Percentiles rank a stretch among this genome's conserved stretches.
These are phyloP conservation scores for Sinonovacula constricta DNA, from an alignment of 1,140 invertebrate genomes.

Conservation along the genomic window DNA sequence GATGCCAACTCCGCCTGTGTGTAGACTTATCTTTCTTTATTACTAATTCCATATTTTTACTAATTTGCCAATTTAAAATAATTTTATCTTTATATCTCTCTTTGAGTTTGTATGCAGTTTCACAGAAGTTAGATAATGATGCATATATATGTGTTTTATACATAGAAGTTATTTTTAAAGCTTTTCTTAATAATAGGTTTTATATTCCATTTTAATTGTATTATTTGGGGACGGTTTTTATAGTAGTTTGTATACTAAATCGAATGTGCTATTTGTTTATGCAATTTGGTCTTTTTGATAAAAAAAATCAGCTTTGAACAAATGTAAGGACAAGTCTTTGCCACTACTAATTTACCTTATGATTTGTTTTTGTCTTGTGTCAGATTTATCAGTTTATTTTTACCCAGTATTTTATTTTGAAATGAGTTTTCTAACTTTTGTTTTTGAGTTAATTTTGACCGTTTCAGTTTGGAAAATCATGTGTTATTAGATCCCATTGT, in stretches of 20 bases:
- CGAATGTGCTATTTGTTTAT: conserved; percentile 31
- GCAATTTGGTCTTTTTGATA: conserved; percentile 15
- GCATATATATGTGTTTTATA: conserved; percentile 29
- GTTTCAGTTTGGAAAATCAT: no score
- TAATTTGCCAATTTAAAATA: conserved; percentile 53
- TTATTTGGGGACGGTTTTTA: conserved; percentile 42
- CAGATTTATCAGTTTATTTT: neutral
- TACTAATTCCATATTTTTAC: conserved; percentile 55
- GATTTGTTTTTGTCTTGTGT: neutral
- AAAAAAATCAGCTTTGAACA: no score
- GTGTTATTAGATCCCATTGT: no score
- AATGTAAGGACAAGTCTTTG: no score
- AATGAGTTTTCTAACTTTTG: neutral
- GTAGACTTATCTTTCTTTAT: conserved; percentile 34
- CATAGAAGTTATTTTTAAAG: conserved; percentile 46
- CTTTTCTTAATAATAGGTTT: conserved; percentile 49
- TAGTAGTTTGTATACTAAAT: conserved; percentile 38
- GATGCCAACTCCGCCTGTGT: conserved; percentile 6
- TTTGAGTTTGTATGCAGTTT: conserved; percentile 49
- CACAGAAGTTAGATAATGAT: conserved; percentile 25
- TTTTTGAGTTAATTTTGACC: no score
- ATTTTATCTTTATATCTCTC: conserved; percentile 39
- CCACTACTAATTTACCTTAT: neutral
- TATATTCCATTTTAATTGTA: conserved; percentile 63
- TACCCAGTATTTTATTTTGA: neutral